Conservation (phyloP, 2,888 invertebrate genomes). For the Eupithecia vulgata region DNA sequence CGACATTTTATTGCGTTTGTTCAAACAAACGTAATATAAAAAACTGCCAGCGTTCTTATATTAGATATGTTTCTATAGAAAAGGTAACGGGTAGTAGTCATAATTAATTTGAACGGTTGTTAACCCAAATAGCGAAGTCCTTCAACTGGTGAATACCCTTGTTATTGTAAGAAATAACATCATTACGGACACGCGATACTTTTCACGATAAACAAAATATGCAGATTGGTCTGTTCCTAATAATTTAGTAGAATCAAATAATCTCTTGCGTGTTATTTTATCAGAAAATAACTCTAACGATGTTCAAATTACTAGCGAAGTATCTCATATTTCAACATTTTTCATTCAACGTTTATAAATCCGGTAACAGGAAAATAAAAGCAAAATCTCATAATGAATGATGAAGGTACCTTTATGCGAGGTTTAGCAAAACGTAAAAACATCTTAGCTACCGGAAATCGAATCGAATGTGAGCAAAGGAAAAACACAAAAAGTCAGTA, state of each 20-base stretch:
- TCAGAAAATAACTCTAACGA: slow-evolving; percentile 10
- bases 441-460: slow-evolving; percentile 12
- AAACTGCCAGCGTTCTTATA: background rate
- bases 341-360: background rate
- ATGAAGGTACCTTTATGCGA: background rate
- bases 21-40: background rate
- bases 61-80: background rate
- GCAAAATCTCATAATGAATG: background rate
- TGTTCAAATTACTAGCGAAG: background rate
- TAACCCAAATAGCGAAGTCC: slow-evolving; percentile 36
- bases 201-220: slow-evolving; percentile 26
- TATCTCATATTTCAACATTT: background rate
- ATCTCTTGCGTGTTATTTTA: slow-evolving; percentile 8
- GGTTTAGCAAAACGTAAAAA: slow-evolving; percentile 10
- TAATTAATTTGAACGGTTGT: slow-evolving; percentile 31
- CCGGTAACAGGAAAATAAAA: slow-evolving; percentile 3
- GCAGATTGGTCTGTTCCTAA: slow-evolving; percentile 29
- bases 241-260: slow-evolving; percentile 4
- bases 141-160: slow-evolving; percentile 35
- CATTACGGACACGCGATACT: slow-evolving; percentile 36
- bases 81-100: slow-evolving; percentile 27
- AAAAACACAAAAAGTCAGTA: background rate
- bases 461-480: slow-evolving; percentile 3
- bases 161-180: slow-evolving; percentile 32
- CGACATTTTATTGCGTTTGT: background rate